Evolutionary conservation across 2,113 vertebrate species (phyloP), one percentile per base, ranked within the genome.

Genomic region (Clarias macrocephalus): DNA sequence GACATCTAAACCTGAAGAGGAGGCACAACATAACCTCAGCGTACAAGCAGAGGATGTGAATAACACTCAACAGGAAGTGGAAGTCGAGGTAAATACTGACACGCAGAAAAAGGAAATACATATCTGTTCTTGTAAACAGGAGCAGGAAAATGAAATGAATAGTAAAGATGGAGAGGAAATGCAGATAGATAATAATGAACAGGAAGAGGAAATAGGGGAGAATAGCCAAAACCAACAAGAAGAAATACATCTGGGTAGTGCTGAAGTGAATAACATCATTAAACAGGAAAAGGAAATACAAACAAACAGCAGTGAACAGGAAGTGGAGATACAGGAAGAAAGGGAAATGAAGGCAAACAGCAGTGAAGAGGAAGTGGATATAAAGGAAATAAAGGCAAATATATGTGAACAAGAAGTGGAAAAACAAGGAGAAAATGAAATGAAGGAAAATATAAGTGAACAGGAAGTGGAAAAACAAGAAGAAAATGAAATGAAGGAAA

Each of bases 121-220:
- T 7, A 8, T n/a, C 18, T 21, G 73, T 60, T 77, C 16, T 8
- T 48, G 37, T 77, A 18, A 79, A 57, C n/a, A 68, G 76, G 30
- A 80, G 33, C 48, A 37, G 52, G 54, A 59, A 42, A 82, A 48
- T 63, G 28, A 9, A 60, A 33, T 19, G 11, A 25, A 65, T 48
- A 68, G 54, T 16, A 25, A 83, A 80, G n/a, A 23, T 1, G 65
- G 86, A 80, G 16, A 80, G 23, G 85, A 86, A 28, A 83, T 28
- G 37, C 63, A 86, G 56, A 42, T 33, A 0, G 25, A 59, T 10
- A 48, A 3, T 1, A 59, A 28, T 73, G 63, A 86, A 88, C 54
- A 66, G 8, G 77, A 28, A 54, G 66, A 68, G 68, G 83, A 85
- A 75, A 76, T 28, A 48, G 23, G 11, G 23, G n/a, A 10, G 25